Evolutionary conservation across 2,888 invertebrate species (phyloP).

Genomic region (Adelognathus sp.): DNA sequence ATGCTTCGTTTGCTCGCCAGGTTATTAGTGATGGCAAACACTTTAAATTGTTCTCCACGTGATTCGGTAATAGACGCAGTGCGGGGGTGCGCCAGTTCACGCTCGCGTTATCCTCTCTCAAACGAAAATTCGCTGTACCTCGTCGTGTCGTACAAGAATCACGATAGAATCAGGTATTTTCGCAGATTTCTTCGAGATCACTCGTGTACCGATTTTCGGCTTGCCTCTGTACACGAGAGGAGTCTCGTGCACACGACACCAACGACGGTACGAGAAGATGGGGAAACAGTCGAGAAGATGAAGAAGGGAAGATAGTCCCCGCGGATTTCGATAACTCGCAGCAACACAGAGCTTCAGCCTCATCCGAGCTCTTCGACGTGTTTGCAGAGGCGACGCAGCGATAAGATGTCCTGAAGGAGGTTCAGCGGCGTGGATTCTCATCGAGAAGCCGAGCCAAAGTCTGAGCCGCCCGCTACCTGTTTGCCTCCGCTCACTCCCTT

Average conservation of each 20-base stretch:
- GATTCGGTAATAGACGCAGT: constrained; percentile 60
- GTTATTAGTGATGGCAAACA: constrained; percentile 80
- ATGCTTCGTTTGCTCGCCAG: constrained; percentile 77
- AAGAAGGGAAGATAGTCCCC: constrained; percentile 42
- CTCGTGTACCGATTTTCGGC: constrained; percentile 6
- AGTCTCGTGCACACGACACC: background rate
- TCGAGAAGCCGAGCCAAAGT: constrained; percentile 42
- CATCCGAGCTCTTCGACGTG: constrained; percentile 42
- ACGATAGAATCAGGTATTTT: background rate
- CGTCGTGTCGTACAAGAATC: background rate
- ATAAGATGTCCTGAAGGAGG: constrained; percentile 56
- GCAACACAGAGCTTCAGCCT: constrained; percentile 38
- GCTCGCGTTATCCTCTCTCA: background rate
- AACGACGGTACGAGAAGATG: background rate
- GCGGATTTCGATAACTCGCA: constrained; percentile 57
- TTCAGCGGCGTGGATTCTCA: constrained; percentile 34
- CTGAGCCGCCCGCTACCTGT: constrained; percentile 34
- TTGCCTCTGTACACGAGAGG: background rate
- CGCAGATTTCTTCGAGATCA: background rate
- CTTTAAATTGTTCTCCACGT: constrained; percentile 74
- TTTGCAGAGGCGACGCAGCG: constrained; percentile 54
- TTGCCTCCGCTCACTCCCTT: constrained; percentile 35
- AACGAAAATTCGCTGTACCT: background rate
- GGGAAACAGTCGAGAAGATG: constrained; percentile 35
- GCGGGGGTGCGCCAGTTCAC: background rate